These are phyloP conservation scores for Heteronetta atricapilla DNA, from an alignment of 2,113 vertebrate genomes.

Conservation along the genomic window DNA sequence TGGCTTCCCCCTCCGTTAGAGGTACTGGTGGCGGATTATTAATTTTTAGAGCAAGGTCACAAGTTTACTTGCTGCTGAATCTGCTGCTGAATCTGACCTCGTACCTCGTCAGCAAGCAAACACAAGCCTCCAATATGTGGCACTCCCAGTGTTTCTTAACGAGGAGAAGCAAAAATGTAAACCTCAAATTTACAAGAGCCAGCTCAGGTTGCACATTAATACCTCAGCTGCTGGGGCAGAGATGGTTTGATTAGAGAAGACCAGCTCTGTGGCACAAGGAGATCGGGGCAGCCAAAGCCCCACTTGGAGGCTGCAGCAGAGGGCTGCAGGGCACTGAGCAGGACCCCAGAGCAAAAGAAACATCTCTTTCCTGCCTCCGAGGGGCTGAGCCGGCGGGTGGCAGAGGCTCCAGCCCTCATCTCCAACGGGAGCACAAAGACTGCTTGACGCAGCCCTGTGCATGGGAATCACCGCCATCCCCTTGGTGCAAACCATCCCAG, in stretches of 20 bases:
- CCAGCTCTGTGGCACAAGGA: not conserved
- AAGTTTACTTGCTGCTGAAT: constrained; percentile 16
- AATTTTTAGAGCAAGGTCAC: constrained; percentile 45
- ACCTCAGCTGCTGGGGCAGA: not conserved
- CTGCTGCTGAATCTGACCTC: not conserved
- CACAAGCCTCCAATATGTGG: not conserved
- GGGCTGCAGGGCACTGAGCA: not conserved
- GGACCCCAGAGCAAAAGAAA: not conserved
- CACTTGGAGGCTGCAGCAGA: rapidly evolving
- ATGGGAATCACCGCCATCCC: not conserved
- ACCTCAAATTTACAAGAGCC: not conserved
- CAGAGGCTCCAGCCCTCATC: not conserved
- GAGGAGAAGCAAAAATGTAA: not conserved
- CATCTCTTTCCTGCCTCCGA: not conserved
- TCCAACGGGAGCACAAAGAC: rapidly evolving
- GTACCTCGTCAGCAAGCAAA: not conserved
- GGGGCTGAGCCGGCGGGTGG: not conserved
- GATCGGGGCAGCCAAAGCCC: not conserved
- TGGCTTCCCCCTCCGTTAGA: not conserved
- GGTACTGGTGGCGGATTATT: constrained; percentile 14
- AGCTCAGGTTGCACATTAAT: not conserved
- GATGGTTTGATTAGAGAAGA: not conserved
- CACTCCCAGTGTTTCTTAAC: not conserved
- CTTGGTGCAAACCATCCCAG: rapidly evolving
- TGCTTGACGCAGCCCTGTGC: rapidly evolving